Evolutionary conservation across 2,113 vertebrate species (phyloP), one percentile per base, ranked within the genome.

Genomic region (Pelodiscus sinensis): DNA sequence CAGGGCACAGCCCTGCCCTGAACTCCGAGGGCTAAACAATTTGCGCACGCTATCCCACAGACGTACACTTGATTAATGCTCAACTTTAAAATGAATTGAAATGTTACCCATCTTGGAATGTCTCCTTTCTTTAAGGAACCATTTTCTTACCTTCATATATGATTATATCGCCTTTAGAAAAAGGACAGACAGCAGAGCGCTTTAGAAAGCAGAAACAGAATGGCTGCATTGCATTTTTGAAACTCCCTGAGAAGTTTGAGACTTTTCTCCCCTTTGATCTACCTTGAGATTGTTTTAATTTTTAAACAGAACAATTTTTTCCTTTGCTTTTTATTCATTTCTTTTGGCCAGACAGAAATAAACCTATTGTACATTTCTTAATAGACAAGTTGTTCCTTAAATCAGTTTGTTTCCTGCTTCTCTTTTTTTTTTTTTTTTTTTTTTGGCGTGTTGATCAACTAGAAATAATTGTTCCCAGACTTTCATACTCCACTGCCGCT

Each of bases 381-480:
- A 58, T 38, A 83, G 92, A 87, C 27, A 82, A 65, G 21, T 29
- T 86, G 81, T 79, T 81, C 86, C 84, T 90, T 79, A 96, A 95
- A 91, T 81, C 94, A 95, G 80, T 25, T 91, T 50, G 18, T 31
- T 96, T 94, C 91, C 89, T 93, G 81, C 79, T 81, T 44, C n/a
- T 44, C 44, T 44, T 44, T 44, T 44, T 44, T 44, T 44, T 44
- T 44, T 44, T 44, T 54, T 54, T 14, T 54, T 14, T 56, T 91
- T 94, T 86, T 65, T 55, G 68, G 84, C 94, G 29, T 75, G 57
- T 77, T 95, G 60, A 92, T 90, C 92, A 96, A 71, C 60, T 79
- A 92, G 87, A 89, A 96, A 94, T 94, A 96, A 97, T 95, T 89
- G 84, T 90, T 93, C 73, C 94, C 92, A 94, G 85, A 84, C 87